Conservation (phyloP, 2,113 vertebrate genomes). For the Colossoma macropomum region DNA sequence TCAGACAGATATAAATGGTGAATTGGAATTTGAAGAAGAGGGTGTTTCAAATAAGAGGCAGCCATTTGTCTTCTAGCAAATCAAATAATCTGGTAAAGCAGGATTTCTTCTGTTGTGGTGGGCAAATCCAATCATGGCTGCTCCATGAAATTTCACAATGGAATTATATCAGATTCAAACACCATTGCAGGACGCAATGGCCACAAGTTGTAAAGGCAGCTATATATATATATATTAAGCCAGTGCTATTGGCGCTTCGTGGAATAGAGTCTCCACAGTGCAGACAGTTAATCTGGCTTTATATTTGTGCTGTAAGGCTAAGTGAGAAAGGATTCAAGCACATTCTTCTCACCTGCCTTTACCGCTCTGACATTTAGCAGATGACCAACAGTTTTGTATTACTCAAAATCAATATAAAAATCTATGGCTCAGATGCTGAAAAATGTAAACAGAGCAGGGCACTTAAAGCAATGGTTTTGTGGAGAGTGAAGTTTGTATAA, state of each 20-base stretch:
- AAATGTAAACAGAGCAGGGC: background rate
- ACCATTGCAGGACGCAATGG: background rate
- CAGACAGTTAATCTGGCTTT: background rate
- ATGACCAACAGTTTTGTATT: background rate
- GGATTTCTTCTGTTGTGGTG: background rate
- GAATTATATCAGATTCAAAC: slow-evolving; percentile 8
- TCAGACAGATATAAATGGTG: too few relatives aligned
- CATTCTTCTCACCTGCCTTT: background rate
- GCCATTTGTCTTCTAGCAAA: slow-evolving; percentile 10
- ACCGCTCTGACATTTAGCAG: background rate
- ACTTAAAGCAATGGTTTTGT: too few relatives aligned
- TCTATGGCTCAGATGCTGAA: background rate
- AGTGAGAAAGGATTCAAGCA: background rate
- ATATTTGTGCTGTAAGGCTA: background rate
- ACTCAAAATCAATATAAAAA: background rate
- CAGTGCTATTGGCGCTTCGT: background rate
- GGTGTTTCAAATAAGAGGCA: background rate
- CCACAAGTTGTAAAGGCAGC: background rate
- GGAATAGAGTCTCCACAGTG: background rate
- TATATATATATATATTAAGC: background rate
- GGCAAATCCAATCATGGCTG: background rate
- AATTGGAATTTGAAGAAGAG: background rate
- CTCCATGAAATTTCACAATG: slow-evolving; percentile 8
- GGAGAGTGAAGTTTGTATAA: background rate
- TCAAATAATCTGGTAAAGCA: background rate